These are phyloP conservation scores for Sphaerophoria taeniata DNA, from an alignment of 2,888 invertebrate species.

Conservation along the genomic window DNA sequence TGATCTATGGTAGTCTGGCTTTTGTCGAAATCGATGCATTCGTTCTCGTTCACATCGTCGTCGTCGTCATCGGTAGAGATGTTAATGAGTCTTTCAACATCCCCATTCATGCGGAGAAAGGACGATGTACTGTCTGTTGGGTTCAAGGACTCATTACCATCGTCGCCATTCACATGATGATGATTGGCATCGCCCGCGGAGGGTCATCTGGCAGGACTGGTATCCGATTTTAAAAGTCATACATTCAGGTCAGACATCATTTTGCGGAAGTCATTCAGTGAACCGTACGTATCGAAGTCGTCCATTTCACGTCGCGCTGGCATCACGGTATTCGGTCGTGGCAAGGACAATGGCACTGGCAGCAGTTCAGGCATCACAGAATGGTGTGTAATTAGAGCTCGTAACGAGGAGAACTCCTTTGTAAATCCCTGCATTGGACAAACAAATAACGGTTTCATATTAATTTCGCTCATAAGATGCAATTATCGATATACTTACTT, in stretches of 20 bases:
- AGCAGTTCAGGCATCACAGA: slow-evolving; percentile 98
- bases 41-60: not conserved
- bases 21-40: slow-evolving; percentile 67
- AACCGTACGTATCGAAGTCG: slow-evolving; percentile 89
- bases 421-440: slow-evolving; percentile 92
- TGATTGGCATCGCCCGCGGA: slow-evolving; percentile 27
- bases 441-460: slow-evolving; percentile 50
- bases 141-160: slow-evolving; percentile 52
- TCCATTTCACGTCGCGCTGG: slow-evolving; percentile 85
- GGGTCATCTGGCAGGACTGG: slow-evolving; percentile 67
- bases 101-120: not conserved
- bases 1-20: slow-evolving; percentile 56
- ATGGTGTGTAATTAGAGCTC: slow-evolving; percentile 97
- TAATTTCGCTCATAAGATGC: slow-evolving; percentile 41
- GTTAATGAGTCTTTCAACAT: slow-evolving; percentile 69
- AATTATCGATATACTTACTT: slow-evolving; percentile 85
- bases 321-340: slow-evolving; percentile 83
- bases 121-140: slow-evolving; percentile 17
- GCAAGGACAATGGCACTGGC: slow-evolving; percentile 94
- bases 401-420: slow-evolving; percentile 96
- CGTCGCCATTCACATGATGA: slow-evolving; percentile 9
- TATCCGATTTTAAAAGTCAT: slow-evolving; percentile 78
- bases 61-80: slow-evolving; percentile 48
- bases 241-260: slow-evolving; percentile 90
- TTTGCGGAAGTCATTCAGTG: slow-evolving; percentile 89